A percentile compares a stretch with the other conserved stretches of the same genome.
Conservation (phyloP, 30 jellyfish, hydroid and myxozoan species). For the Aurelia sp. region DNA sequence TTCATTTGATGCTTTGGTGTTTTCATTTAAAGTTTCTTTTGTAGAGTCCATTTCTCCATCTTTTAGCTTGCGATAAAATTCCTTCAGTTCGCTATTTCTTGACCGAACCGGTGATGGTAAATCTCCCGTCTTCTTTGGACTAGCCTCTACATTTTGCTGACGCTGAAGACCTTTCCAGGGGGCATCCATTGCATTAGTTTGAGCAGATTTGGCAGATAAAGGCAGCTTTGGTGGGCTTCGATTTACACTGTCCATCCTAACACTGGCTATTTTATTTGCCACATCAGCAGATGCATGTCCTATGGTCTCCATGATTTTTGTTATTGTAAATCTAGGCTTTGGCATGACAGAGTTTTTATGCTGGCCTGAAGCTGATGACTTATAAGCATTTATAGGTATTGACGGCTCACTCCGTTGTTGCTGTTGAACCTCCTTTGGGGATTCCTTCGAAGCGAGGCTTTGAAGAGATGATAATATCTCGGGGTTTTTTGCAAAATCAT, state of each 20-base stretch:
- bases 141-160: slow-evolving; percentile 41
- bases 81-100: slow-evolving; percentile 53
- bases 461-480: slow-evolving; percentile 52
- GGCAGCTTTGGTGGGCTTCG: slow-evolving; percentile 5
- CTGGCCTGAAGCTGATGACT: slow-evolving; percentile 5
- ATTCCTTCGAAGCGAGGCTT: slow-evolving; percentile 53
- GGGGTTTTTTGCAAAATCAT: slow-evolving; percentile 70
- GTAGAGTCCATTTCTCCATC: slow-evolving; percentile 52
- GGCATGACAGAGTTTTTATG: slow-evolving; percentile 22
- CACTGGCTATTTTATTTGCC: slow-evolving; percentile 88
- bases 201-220: not conserved
- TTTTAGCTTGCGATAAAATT: slow-evolving; percentile 53
- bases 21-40: slow-evolving; percentile 7
- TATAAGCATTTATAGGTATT: not conserved
- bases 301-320: slow-evolving; percentile 73
- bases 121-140: slow-evolving; percentile 6
- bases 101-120: slow-evolving; percentile 46
- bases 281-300: slow-evolving; percentile 90
- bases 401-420: not conserved
- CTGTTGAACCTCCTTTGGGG: slow-evolving; percentile 7
- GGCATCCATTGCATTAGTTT: not conserved
- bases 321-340: slow-evolving; percentile 83
- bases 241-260: slow-evolving; percentile 48
- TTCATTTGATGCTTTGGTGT: slow-evolving; percentile 5
- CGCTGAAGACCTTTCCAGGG: slow-evolving; percentile 53